phyloP scores from a whole-genome alignment of 2,888 invertebrate species.

The Thera britannica region DNA sequence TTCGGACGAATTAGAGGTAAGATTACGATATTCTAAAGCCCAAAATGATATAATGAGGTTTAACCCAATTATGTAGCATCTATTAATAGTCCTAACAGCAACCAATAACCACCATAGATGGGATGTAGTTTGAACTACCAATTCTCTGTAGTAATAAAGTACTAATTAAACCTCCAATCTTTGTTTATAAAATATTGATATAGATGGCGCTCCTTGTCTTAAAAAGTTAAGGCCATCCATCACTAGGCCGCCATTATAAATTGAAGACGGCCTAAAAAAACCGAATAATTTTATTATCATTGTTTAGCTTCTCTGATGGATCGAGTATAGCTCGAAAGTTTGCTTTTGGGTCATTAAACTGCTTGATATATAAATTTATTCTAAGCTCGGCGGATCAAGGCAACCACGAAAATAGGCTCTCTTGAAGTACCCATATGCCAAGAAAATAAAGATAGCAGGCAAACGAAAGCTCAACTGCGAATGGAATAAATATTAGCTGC shows the following conservation, averaged over 20 bases:
- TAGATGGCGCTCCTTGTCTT: slow-evolving; percentile 27
- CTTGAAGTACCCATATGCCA: background rate
- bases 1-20: slow-evolving; percentile 87
- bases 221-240: too few species aligned
- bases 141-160: background rate
- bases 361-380: slow-evolving; percentile 14
- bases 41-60: background rate
- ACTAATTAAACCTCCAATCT: background rate
- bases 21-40: slow-evolving; percentile 4
- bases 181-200: background rate
- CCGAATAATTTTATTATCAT: background rate
- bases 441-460: background rate
- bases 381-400: background rate
- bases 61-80: slow-evolving; percentile 4
- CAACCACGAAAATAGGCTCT: background rate
- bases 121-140: slow-evolving; percentile 4
- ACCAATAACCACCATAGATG: slow-evolving; percentile 15
- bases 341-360: slow-evolving; percentile 10
- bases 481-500: background rate
- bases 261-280: too few species aligned
- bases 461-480: background rate
- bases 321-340: background rate
- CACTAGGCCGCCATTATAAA: too few species aligned
- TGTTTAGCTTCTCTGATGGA: background rate
- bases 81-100: slow-evolving; percentile 28